Conservation (phyloP, 2,888 invertebrate genomes). For the Chrysotoxum bicinctum region DNA sequence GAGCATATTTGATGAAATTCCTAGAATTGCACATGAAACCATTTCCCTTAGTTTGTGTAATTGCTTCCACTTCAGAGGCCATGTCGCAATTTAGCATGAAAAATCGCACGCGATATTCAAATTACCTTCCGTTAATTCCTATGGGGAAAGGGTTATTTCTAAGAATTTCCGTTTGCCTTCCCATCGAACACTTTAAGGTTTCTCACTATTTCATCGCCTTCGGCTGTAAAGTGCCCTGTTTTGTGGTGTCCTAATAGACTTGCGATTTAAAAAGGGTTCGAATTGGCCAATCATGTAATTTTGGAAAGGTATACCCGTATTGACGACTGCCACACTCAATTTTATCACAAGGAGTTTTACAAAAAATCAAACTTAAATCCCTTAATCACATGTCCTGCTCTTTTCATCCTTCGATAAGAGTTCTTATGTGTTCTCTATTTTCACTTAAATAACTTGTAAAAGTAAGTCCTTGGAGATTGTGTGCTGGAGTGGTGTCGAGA, state of each 20-base stretch:
- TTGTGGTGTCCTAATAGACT: slow-evolving; percentile 50
- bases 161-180: slow-evolving; percentile 49
- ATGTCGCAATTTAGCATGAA: slow-evolving; percentile 67
- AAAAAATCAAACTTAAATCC: slow-evolving; percentile 49
- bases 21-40: slow-evolving; percentile 55
- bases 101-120: slow-evolving; percentile 68
- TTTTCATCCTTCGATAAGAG: not conserved
- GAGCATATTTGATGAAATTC: slow-evolving; percentile 50
- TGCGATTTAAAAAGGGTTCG: slow-evolving; percentile 1
- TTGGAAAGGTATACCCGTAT: not conserved
- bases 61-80: slow-evolving; percentile 62
- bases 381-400: slow-evolving; percentile 24
- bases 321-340: slow-evolving; percentile 1
- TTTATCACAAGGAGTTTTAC: slow-evolving; percentile 19
- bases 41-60: slow-evolving; percentile 27
- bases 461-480: slow-evolving; percentile 47
- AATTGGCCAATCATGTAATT: slow-evolving; percentile 10
- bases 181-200: slow-evolving; percentile 59
- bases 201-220: slow-evolving; percentile 44
- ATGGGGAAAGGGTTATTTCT: slow-evolving; percentile 38
- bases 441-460: slow-evolving; percentile 31
- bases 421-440: slow-evolving; percentile 7
- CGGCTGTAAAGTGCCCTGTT: slow-evolving; percentile 22
- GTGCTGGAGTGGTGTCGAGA: slow-evolving; percentile 49
- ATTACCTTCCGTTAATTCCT: slow-evolving; percentile 20